phyloP scores from a whole-genome alignment of 2,797 vertebrate genomes.

The Orestias chungarensis region DNA sequence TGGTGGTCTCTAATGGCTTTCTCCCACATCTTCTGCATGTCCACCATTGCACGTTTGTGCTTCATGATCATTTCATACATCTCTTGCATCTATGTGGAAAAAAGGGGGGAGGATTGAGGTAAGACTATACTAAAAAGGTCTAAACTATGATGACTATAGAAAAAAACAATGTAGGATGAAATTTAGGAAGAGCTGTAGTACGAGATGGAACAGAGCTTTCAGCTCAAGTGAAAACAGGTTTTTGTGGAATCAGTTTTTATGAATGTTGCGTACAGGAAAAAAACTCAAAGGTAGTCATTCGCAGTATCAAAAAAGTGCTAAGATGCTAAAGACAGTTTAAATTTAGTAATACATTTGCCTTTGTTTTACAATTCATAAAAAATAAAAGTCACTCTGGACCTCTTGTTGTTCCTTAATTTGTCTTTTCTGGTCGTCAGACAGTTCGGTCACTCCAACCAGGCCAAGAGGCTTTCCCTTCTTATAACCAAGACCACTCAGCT shows the following conservation, averaged over 20 bases:
- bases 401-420: slow-evolving; percentile 96
- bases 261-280: background rate
- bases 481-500: slow-evolving; percentile 91
- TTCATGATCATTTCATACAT: slow-evolving; percentile 99
- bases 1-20: slow-evolving; percentile 92
- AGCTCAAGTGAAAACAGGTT: background rate
- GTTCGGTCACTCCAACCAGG: slow-evolving; percentile 91
- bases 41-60: slow-evolving; percentile 96
- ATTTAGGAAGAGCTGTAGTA: background rate
- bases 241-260: background rate
- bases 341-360: background rate
- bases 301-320: background rate
- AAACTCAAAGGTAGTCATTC: background rate
- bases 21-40: slow-evolving; percentile 98
- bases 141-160: background rate
- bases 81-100: slow-evolving; percentile 90
- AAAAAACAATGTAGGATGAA: background rate
- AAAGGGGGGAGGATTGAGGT: too few relatives aligned
- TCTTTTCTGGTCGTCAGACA: slow-evolving; percentile 92
- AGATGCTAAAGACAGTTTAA: background rate
- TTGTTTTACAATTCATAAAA: background rate
- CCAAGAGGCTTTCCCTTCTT: slow-evolving; percentile 92
- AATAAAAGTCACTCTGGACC: slow-evolving; percentile 70
- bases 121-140: background rate
- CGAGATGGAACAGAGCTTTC: background rate